These are phyloP conservation scores for Drosophila micromelanica DNA, from an alignment of 1,140 invertebrate species.

Conservation along the genomic window DNA sequence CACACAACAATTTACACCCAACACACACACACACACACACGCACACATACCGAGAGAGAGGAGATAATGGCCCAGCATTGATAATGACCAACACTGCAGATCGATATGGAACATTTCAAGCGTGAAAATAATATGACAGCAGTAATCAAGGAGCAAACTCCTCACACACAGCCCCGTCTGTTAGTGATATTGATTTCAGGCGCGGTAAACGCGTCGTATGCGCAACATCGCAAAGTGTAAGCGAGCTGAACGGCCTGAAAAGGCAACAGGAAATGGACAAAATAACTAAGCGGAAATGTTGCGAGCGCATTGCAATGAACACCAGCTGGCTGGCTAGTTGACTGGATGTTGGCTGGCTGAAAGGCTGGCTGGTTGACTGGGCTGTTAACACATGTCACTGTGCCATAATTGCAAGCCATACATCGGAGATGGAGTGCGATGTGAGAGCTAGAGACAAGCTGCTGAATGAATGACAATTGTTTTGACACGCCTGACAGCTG, in stretches of 20 bases:
- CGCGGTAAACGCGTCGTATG: constrained; percentile 46
- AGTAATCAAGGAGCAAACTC: constrained; percentile 61
- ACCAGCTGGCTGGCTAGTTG: background rate
- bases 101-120: constrained; percentile 69
- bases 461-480: constrained; percentile 74
- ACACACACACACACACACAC: background rate
- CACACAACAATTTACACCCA: background rate
- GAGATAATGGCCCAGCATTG: constrained; percentile 52
- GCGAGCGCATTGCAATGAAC: constrained; percentile 30
- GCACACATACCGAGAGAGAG: too few relatives aligned
- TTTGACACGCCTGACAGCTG: constrained; percentile 61
- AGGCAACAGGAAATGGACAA: constrained; percentile 69
- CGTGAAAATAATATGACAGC: constrained; percentile 81
- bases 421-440: constrained; percentile 24
- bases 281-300: constrained; percentile 74
- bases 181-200: constrained; percentile 68
- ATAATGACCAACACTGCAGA: constrained; percentile 64
- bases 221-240: constrained; percentile 33
- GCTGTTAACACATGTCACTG: constrained; percentile 74
- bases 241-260: constrained; percentile 31
- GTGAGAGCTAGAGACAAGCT: constrained; percentile 26
- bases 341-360: background rate
- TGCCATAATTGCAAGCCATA: constrained; percentile 65
- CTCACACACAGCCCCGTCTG: background rate
- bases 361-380: background rate